These are phyloP conservation scores for Alentia gelatinosa DNA, from an alignment of 2,888 invertebrate genomes.

Conservation along the genomic window DNA sequence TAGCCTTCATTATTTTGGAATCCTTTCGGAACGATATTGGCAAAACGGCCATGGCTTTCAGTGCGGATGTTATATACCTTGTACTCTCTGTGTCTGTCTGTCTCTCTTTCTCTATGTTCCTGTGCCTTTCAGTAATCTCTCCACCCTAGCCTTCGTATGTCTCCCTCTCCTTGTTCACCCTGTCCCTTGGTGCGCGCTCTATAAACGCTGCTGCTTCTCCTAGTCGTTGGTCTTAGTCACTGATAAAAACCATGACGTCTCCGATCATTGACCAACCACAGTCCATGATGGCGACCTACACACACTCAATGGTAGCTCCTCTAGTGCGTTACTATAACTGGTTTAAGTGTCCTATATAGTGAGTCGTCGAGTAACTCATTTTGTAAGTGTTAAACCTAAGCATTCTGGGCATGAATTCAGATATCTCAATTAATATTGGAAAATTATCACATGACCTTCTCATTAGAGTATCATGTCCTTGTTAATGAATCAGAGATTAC, in stretches of 20 bases:
- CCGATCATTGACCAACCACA: conserved; percentile 2
- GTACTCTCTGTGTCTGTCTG: background rate
- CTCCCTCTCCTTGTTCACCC: background rate
- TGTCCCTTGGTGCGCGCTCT: conserved; percentile 37
- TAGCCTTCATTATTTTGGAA: background rate
- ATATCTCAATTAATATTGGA: no score
- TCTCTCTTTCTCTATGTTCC: background rate
- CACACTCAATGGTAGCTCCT: conserved; percentile 31
- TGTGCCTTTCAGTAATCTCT: background rate
- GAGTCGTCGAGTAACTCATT: conserved; percentile 1
- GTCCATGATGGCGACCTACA: conserved; percentile 41
- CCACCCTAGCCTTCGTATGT: background rate
- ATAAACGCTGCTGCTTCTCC: background rate
- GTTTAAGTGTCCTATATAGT: conserved; percentile 38
- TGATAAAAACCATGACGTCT: conserved; percentile 9
- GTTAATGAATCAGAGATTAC: no score
- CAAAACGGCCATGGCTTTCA: conserved; percentile 39
- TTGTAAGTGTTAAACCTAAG: conserved; percentile 38
- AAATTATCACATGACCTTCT: background rate
- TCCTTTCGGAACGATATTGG: background rate
- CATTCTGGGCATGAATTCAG: conserved; percentile 27
- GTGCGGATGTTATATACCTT: conserved; percentile 28
- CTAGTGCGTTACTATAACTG: conserved; percentile 41
- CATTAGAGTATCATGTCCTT: no score
- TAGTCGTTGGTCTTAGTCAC: background rate